A percentile compares a stretch with the other conserved stretches of the same genome.
These are phyloP conservation scores for Tragelaphus oryx DNA, from an alignment of 2,797 vertebrate genomes.

Conservation along the genomic window DNA sequence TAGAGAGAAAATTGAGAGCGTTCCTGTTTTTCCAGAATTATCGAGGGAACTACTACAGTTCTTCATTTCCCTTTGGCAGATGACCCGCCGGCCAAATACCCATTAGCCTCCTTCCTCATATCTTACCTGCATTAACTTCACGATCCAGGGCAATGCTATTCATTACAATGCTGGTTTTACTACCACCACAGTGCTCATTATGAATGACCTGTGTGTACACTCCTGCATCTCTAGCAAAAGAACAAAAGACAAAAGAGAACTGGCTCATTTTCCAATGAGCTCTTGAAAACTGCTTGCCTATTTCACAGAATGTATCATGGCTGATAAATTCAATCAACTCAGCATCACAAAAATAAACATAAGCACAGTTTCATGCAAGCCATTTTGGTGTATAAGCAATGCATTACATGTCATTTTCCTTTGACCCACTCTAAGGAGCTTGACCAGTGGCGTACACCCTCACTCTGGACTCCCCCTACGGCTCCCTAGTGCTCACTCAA, in stretches of 20 bases:
- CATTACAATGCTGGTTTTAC: not conserved
- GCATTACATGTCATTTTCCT: not conserved
- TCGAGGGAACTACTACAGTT: not conserved
- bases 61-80: conserved; percentile 36
- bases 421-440: not conserved
- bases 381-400: not conserved
- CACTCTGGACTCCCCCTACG: not conserved
- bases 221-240: conserved; percentile 49
- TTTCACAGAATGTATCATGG: conserved; percentile 28
- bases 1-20: conserved; percentile 33
- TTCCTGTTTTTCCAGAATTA: conserved; percentile 29
- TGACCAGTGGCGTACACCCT: not conserved
- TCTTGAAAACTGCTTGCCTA: conserved; percentile 19
- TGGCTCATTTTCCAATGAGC: conserved; percentile 56
- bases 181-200: conserved; percentile 22
- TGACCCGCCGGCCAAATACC: conserved; percentile 30
- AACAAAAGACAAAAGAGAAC: conserved; percentile 49
- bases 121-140: not conserved
- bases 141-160: not conserved
- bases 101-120: conserved; percentile 49
- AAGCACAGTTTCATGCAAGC: not conserved
- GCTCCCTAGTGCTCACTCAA: not conserved
- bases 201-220: conserved; percentile 32
- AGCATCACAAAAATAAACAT: conserved; percentile 39
- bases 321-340: conserved; percentile 39